Evolutionary conservation across 2,888 invertebrate species (phyloP).

Genomic region (Erebia aethiops): DNA sequence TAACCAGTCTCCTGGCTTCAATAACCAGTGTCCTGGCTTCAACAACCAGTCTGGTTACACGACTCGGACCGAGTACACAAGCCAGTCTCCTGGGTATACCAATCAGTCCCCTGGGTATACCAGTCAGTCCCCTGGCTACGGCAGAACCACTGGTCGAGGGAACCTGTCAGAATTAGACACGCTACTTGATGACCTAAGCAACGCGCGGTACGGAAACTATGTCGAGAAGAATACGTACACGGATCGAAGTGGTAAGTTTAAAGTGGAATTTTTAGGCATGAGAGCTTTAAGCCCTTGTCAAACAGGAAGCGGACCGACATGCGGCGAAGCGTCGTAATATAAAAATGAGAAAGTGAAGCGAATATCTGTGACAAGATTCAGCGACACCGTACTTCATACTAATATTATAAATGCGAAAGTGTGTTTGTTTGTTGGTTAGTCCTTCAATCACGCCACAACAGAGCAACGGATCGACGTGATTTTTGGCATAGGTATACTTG

Average conservation of each 20-base stretch:
- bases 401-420: too few species aligned
- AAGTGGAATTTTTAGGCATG: too few species aligned
- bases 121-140: slow-evolving; percentile 56
- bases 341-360: too few species aligned
- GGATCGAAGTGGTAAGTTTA: slow-evolving; percentile 65
- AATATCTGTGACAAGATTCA: too few species aligned
- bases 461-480: too few species aligned
- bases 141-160: slow-evolving; percentile 74
- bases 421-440: too few species aligned
- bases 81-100: slow-evolving; percentile 49
- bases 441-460: too few species aligned
- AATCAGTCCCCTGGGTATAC: slow-evolving; percentile 50
- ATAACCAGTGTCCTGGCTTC: slow-evolving; percentile 48
- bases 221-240: slow-evolving; percentile 61
- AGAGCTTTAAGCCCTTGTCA: too few species aligned
- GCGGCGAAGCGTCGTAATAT: too few species aligned
- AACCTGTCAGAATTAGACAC: slow-evolving; percentile 96
- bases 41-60: slow-evolving; percentile 51
- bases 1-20: slow-evolving; percentile 37
- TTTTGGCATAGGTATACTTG: too few species aligned
- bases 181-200: slow-evolving; percentile 95
- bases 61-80: slow-evolving; percentile 28
- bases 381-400: too few species aligned
- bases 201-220: slow-evolving; percentile 83
- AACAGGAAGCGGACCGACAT: too few species aligned